Evolutionary conservation across 53 echinoderm and acorn worm species (phyloP).

Genomic region (Zoroaster sp.): DNA sequence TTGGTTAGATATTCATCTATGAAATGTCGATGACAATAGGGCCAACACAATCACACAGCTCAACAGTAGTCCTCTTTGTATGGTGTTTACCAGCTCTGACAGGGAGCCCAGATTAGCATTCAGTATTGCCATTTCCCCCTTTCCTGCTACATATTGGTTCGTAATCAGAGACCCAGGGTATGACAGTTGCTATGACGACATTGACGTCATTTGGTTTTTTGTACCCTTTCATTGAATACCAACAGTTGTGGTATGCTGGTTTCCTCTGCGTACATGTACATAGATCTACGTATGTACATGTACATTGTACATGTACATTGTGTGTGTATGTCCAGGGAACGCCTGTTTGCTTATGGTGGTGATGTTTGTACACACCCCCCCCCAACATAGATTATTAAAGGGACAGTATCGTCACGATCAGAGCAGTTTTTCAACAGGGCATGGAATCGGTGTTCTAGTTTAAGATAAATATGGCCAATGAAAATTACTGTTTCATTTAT

Average conservation of each 20-base stretch:
- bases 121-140: no score
- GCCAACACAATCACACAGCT: no score
- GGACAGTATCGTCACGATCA: no score
- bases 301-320: background rate
- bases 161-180: background rate
- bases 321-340: background rate
- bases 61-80: background rate
- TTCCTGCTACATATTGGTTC: background rate
- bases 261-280: conserved; percentile 2
- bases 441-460: no score
- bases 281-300: conserved; percentile 7
- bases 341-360: background rate
- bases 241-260: background rate
- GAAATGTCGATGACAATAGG: no score
- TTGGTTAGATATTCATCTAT: no score
- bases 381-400: no score
- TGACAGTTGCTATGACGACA: conserved; percentile 69
- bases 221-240: background rate
- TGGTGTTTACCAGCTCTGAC: background rate
- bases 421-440: no score
- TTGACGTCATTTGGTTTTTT: conserved; percentile 70
- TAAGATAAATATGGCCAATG: no score
- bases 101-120: background rate
- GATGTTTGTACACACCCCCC: background rate
- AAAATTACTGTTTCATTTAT: no score